phyloP scores from a whole-genome alignment of 1,140 invertebrate genomes.

The Hypsibius dujardini region DNA sequence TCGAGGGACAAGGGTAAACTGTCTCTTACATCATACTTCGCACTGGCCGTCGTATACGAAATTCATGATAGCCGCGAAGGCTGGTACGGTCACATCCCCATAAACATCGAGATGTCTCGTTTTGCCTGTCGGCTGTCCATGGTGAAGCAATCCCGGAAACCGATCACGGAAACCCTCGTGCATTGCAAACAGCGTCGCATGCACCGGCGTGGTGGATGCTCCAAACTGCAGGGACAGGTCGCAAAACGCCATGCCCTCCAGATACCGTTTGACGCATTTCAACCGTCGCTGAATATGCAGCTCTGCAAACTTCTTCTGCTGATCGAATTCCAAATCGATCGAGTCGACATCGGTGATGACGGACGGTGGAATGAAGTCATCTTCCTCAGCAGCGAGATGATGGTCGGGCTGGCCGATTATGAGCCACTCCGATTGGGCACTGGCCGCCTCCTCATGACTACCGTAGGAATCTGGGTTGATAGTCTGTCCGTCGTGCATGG shows the following conservation, averaged over 20 bases:
- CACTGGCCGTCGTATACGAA: slow-evolving; percentile 10
- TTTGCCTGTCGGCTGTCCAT: background rate
- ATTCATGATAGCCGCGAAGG: background rate
- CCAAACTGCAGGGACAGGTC: background rate
- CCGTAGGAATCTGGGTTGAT: background rate
- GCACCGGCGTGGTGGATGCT: background rate
- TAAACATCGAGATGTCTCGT: background rate
- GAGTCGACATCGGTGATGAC: background rate
- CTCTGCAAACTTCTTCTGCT: background rate
- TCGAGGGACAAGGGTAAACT: too few relatives aligned
- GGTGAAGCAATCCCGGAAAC: background rate
- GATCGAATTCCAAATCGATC: background rate
- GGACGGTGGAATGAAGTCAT: background rate
- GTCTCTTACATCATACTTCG: background rate
- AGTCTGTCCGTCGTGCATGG: background rate
- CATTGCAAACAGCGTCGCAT: background rate
- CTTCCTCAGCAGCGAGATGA: background rate
- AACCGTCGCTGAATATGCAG: background rate
- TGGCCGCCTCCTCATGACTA: background rate
- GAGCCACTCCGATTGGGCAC: background rate
- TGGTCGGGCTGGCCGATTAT: background rate
- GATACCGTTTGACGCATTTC: background rate
- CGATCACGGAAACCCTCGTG: background rate
- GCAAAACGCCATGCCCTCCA: background rate
- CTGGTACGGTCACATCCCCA: background rate